phyloP scores from a whole-genome alignment of 2,888 invertebrate species.

The Phlogophora meticulosa region DNA sequence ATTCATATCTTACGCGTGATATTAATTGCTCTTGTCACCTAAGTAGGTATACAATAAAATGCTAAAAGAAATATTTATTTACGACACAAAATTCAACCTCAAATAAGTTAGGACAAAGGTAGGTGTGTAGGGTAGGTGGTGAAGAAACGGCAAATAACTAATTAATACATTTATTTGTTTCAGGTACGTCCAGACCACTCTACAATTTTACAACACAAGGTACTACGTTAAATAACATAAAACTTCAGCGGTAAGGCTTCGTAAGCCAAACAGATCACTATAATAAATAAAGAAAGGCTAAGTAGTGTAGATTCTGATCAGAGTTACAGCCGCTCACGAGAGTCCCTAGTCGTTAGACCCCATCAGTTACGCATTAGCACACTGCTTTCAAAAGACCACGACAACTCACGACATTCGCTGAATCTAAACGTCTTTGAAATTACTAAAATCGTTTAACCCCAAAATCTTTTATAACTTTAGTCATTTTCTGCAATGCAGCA shows the following conservation, averaged over 20 bases:
- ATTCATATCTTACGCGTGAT: no score
- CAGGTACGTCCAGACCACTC: constrained; percentile 43
- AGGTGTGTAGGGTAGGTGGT: no score
- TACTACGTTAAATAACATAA: not conserved
- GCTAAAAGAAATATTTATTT: no score
- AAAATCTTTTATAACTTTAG: constrained; percentile 42
- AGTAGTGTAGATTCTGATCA: constrained; percentile 37
- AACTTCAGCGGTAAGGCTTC: no score
- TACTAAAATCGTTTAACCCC: constrained; percentile 51
- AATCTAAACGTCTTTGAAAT: constrained; percentile 42
- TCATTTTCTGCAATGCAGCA: constrained; percentile 32
- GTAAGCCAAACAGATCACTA: constrained; percentile 12
- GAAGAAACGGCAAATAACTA: not conserved
- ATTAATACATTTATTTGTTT: constrained; percentile 39
- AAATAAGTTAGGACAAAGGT: no score
- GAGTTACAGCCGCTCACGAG: constrained; percentile 6
- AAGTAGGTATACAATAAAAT: no score
- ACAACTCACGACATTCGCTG: constrained; percentile 30
- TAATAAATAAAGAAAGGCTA: constrained; percentile 32
- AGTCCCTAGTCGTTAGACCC: constrained; percentile 16
- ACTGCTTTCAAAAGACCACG: constrained; percentile 39
- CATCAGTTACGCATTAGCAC: constrained; percentile 53
- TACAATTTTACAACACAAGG: not conserved
- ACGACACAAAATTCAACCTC: no score
- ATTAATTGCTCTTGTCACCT: no score